These are phyloP conservation scores for Drosophila bunnanda DNA, from an alignment of 2,888 invertebrate species.

Conservation along the genomic window DNA sequence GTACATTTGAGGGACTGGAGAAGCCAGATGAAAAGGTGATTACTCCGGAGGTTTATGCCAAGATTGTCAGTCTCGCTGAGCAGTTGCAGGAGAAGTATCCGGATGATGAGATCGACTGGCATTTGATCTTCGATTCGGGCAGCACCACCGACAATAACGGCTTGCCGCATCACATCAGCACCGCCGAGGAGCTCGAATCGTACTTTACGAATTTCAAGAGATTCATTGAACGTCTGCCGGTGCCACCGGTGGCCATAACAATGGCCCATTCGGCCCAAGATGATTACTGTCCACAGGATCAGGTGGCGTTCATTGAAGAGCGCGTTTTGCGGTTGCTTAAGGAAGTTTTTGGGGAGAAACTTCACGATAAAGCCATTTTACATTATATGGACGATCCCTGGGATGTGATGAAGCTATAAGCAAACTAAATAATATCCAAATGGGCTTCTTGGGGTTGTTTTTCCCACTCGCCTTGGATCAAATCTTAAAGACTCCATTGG, in stretches of 20 bases:
- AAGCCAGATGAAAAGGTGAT: conserved; percentile 80
- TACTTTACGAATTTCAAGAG: conserved; percentile 87
- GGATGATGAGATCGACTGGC: conserved; percentile 90
- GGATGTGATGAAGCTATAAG: conserved; percentile 83
- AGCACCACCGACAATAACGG: conserved; percentile 94
- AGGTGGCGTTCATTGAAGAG: conserved; percentile 92
- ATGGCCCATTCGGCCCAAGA: conserved; percentile 94
- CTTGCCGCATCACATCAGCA: conserved; percentile 93
- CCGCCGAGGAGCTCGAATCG: conserved; percentile 87
- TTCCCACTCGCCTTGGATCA: too few species aligned
- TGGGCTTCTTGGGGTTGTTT: not conserved
- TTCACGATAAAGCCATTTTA: conserved; percentile 82
- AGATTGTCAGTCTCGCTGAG: conserved; percentile 85
- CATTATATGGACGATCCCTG: conserved; percentile 83
- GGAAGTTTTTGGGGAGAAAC: conserved; percentile 79
- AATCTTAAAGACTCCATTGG: conserved; percentile 8
- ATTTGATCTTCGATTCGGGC: conserved; percentile 92
- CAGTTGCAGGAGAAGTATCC: conserved; percentile 86
- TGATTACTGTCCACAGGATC: conserved; percentile 94
- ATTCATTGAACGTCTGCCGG: conserved; percentile 86
- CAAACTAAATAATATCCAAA: conserved; percentile 9
- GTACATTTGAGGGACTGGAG: conserved; percentile 85
- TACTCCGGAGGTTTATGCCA: conserved; percentile 66
- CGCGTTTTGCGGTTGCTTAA: conserved; percentile 87
- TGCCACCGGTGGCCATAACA: conserved; percentile 89